These are phyloP conservation scores for Galerucella pusilla DNA, from an alignment of 2,888 invertebrate genomes.

Conservation along the genomic window DNA sequence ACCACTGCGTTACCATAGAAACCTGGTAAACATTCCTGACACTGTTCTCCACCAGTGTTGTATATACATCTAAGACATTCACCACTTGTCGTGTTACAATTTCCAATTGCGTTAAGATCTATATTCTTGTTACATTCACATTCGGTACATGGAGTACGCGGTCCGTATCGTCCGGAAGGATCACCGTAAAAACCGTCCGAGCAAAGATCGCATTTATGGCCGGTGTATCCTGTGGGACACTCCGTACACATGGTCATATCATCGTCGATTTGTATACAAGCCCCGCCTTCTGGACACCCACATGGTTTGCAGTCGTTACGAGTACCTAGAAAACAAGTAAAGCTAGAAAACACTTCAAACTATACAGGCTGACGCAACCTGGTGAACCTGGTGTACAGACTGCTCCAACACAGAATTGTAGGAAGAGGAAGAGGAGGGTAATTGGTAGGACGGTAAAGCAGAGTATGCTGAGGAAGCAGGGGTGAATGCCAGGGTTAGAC, in stretches of 20 bases:
- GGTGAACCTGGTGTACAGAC: too few relatives aligned
- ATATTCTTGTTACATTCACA: constrained; percentile 96
- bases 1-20: constrained; percentile 95
- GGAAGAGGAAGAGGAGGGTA: too few relatives aligned
- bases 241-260: constrained; percentile 92
- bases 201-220: constrained; percentile 90
- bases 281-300: constrained; percentile 93
- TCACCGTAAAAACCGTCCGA: constrained; percentile 83
- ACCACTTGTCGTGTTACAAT: constrained; percentile 96
- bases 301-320: constrained; percentile 90
- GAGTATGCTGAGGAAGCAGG: too few relatives aligned
- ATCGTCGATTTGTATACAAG: constrained; percentile 90
- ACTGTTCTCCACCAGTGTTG: constrained; percentile 91
- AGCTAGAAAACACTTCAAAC: too few relatives aligned
- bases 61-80: constrained; percentile 97
- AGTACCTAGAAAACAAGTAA: constrained; percentile 70
- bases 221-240: constrained; percentile 93
- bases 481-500: too few relatives aligned
- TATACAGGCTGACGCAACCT: background rate
- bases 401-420: too few relatives aligned
- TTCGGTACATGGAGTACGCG: constrained; percentile 79
- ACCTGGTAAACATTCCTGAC: constrained; percentile 92
- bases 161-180: constrained; percentile 70
- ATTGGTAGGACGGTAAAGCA: too few relatives aligned
- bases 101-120: constrained; percentile 95